Base-by-base conservation (phyloP, 2,113 vertebrate genomes). In the Hypomesus transpacificus region DNA sequence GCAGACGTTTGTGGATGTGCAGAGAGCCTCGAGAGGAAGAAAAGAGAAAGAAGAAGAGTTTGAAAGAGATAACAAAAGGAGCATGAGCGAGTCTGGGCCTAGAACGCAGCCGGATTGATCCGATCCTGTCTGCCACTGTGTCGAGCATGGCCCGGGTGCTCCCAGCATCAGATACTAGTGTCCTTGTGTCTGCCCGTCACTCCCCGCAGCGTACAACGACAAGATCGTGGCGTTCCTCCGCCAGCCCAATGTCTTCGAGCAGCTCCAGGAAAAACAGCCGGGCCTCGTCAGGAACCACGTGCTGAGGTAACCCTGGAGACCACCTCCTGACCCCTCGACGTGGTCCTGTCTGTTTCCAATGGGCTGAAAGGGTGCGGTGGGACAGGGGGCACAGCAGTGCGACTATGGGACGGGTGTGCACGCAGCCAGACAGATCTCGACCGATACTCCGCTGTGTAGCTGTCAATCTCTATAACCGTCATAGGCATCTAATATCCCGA, bases 171-270 rank as follows among this genome's bases (percentile, higher is more conserved):
- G 39, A 46, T 9, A 1, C 39, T 46, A 24, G 39, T 56, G 39
- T 6, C 51, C 9, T 65, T 51, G 9, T 20, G 17, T 26, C 4
- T 56, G 14, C 56, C 57, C 56, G 65, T 75, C 65, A 79, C 14
- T 69, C 22, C 16, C 58, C 89, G 65, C 88, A 99, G 97, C 96
- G 54, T 98, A 98, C 87, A 98, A 97, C 80, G 97, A 99, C 87
- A 99, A 99, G 92, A 98, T 99, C 58, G 97, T 99, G 86, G 95
- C 96, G 0, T 99, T 98, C 89, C 93, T 99, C 34, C 95, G 96
- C 66, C 97, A 98, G 79, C 94, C 96, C 16, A 99, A 96, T 87
- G 94, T 98, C 80, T 96, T 99, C 80, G 97, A 99, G 85, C 95
- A 96, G 94, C 87, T 99, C 66, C 96, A 98, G 87, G 97, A 98